Evolutionary conservation across 64 coral and sea anemone genomes (phyloP).

Genomic region (Dendronephthya gigantea): DNA sequence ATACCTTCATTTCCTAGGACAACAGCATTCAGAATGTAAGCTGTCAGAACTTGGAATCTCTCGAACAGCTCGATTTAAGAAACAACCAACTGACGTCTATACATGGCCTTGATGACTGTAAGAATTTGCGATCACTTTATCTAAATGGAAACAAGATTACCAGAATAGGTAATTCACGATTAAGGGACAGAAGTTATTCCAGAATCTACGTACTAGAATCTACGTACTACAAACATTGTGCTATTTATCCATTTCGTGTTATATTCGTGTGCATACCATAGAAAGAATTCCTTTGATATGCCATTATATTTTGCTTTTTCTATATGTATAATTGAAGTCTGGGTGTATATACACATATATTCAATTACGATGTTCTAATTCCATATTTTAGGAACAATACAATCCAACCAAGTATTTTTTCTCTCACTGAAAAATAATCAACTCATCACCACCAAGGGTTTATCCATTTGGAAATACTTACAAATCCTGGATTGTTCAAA

Average conservation of each 20-base stretch:
- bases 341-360: not conserved
- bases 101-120: constrained; percentile 3
- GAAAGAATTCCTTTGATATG: not conserved
- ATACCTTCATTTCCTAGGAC: not conserved
- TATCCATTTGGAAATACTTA: constrained; percentile 47
- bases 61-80: not conserved
- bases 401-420: not conserved
- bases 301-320: no score
- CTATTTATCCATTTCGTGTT: no score
- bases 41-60: constrained; percentile 14
- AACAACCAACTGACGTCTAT: not conserved
- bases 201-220: no score
- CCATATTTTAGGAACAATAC: not conserved
- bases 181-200: no score
- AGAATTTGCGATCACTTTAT: not conserved
- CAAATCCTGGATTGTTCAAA: constrained; percentile 52
- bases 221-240: no score
- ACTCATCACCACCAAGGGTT: constrained; percentile 84
- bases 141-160: not conserved
- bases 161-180: not conserved
- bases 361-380: not conserved
- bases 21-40: constrained; percentile 11
- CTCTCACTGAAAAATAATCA: constrained; percentile 63
- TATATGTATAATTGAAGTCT: no score
- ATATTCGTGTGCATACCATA: not conserved